Percentiles rank a stretch among this genome's conserved stretches.
Evolutionary conservation across 2,113 vertebrate genomes (phyloP).

Genomic region (Psittacula cyanocephala): DNA sequence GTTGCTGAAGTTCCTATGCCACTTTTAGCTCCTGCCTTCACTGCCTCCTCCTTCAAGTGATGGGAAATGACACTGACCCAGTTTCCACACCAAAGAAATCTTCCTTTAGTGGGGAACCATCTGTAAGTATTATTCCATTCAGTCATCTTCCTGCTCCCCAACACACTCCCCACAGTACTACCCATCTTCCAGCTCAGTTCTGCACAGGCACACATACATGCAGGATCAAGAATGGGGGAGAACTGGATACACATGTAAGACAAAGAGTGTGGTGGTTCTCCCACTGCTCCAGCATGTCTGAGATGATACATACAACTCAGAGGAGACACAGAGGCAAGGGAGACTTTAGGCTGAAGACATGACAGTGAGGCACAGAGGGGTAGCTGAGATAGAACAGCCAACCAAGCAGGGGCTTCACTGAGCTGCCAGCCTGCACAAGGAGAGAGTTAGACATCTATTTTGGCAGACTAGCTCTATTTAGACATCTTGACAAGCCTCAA

Average conservation of each 20-base stretch:
- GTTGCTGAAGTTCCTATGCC: background rate
- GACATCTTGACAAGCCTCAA: background rate
- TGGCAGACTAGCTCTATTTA: background rate
- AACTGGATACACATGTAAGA: rapidly evolving
- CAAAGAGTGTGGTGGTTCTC: rapidly evolving
- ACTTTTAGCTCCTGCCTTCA: background rate
- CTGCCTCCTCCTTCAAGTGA: background rate
- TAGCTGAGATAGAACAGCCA: background rate
- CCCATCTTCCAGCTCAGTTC: background rate
- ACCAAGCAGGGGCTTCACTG: background rate
- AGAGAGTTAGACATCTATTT: background rate
- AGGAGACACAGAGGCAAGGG: background rate
- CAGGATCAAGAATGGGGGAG: background rate
- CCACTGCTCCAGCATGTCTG: background rate
- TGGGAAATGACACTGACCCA: background rate
- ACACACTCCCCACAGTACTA: background rate
- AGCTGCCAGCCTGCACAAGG: background rate
- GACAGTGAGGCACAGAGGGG: background rate
- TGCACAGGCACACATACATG: rapidly evolving
- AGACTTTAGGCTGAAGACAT: background rate
- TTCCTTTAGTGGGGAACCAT: background rate
- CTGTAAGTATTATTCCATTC: background rate
- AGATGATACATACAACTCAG: background rate
- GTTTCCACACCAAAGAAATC: background rate
- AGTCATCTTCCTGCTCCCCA: background rate